Evolutionary conservation across 1,140 invertebrate species (phyloP).

Genomic region (Panonychus citri): DNA sequence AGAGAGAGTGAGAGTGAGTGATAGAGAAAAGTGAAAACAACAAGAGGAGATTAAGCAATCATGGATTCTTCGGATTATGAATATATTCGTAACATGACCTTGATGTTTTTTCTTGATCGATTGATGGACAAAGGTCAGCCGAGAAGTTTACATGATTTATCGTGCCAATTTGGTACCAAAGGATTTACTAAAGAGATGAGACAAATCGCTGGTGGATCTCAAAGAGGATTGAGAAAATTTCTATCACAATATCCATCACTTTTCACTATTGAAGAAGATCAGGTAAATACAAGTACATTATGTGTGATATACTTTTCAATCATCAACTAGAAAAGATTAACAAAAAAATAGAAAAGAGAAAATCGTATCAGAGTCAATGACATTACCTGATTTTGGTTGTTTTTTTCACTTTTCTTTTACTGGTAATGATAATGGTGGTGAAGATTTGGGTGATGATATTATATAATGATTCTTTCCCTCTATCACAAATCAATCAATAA

Average conservation of each 20-base stretch:
- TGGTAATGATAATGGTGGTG: too few relatives aligned
- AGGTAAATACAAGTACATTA: slow-evolving; percentile 44
- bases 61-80: slow-evolving; percentile 87
- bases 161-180: slow-evolving; percentile 85
- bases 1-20: too few relatives aligned
- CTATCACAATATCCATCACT: slow-evolving; percentile 68
- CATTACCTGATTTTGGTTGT: too few relatives aligned
- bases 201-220: slow-evolving; percentile 77
- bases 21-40: too few relatives aligned
- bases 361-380: too few relatives aligned
- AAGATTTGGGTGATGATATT: too few relatives aligned
- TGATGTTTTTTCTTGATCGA: slow-evolving; percentile 84
- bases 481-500: neutral
- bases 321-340: too few relatives aligned
- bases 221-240: slow-evolving; percentile 68
- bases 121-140: slow-evolving; percentile 72
- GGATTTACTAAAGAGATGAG: slow-evolving; percentile 66
- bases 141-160: slow-evolving; percentile 77
- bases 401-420: too few relatives aligned
- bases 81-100: slow-evolving; percentile 69
- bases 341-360: too few relatives aligned
- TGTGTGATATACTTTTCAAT: too few relatives aligned
- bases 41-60: slow-evolving; percentile 16
- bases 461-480: neutral
- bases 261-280: slow-evolving; percentile 71